A percentile compares a stretch with the other conserved stretches of the same genome.
These are phyloP conservation scores for Montipora cactus DNA, from an alignment of 64 coral and sea anemone genomes.

Conservation along the genomic window DNA sequence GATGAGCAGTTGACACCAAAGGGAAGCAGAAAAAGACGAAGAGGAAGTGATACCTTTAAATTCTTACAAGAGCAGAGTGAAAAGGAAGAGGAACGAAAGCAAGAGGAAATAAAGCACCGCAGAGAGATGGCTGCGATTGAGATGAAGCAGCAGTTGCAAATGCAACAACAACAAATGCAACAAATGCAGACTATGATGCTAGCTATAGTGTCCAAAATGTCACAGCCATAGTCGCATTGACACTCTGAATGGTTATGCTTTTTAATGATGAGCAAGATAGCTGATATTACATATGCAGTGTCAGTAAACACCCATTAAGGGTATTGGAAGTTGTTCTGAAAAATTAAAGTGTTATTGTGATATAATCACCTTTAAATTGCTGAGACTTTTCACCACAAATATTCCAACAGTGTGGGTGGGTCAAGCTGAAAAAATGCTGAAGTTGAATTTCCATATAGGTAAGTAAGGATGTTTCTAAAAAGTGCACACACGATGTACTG, in stretches of 20 bases:
- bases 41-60: constrained; percentile 35
- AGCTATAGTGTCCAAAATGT: not conserved
- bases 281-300: not conserved
- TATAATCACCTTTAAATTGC: not conserved
- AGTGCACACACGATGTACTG: not conserved
- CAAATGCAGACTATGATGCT: constrained; percentile 57
- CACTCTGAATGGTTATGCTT: not conserved
- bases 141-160: constrained; percentile 53
- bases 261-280: not conserved
- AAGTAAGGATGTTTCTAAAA: constrained; percentile 16
- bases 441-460: constrained; percentile 12
- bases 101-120: constrained; percentile 52
- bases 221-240: not conserved
- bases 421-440: constrained; percentile 13
- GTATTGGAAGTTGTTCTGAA: not conserved
- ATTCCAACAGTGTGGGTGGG: not conserved
- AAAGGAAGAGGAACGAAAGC: constrained; percentile 51
- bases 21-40: constrained; percentile 38
- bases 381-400: not conserved
- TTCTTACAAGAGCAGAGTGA: constrained; percentile 54
- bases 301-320: not conserved
- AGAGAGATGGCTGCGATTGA: constrained; percentile 27
- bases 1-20: constrained; percentile 2
- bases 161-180: constrained; percentile 59
- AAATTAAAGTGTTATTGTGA: not conserved